Evolutionary conservation across 2,888 invertebrate species (phyloP).

Genomic region (Aphrophora alni): DNA sequence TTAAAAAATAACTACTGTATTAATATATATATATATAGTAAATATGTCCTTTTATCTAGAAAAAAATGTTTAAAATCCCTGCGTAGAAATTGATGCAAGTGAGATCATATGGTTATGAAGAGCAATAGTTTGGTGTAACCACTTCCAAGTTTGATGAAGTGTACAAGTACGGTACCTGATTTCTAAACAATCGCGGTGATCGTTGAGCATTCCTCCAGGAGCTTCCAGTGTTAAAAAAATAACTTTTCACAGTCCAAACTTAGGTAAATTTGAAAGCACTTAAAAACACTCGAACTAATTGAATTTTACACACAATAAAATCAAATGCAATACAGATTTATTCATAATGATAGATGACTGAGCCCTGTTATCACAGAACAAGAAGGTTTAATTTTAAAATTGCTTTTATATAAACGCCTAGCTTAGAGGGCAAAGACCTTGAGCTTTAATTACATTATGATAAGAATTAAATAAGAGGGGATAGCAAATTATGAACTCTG

Average conservation of each 20-base stretch:
- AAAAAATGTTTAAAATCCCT: background rate
- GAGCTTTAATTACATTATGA: background rate
- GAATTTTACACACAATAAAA: background rate
- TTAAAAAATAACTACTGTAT: conserved; percentile 25
- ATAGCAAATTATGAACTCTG: background rate
- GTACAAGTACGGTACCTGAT: conserved; percentile 87
- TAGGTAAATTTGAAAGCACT: background rate
- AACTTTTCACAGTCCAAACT: background rate
- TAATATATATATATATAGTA: background rate
- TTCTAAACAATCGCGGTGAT: conserved; percentile 80
- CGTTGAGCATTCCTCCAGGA: conserved; percentile 64
- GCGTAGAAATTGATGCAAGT: conserved; percentile 48
- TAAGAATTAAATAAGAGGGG: background rate
- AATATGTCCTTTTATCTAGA: background rate
- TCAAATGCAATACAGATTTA: background rate
- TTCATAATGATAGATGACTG: background rate
- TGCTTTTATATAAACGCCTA: background rate
- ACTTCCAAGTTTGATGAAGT: conserved; percentile 90
- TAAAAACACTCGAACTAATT: background rate
- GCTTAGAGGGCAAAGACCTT: background rate
- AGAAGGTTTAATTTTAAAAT: background rate
- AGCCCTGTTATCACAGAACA: background rate
- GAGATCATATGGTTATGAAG: conserved; percentile 84
- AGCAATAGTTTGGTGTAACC: conserved; percentile 89
- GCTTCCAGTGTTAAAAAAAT: background rate